Percentiles rank a stretch among this genome's conserved stretches.
Evolutionary conservation across 2,113 vertebrate species (phyloP).

Genomic region (Paradisaea rubra): DNA sequence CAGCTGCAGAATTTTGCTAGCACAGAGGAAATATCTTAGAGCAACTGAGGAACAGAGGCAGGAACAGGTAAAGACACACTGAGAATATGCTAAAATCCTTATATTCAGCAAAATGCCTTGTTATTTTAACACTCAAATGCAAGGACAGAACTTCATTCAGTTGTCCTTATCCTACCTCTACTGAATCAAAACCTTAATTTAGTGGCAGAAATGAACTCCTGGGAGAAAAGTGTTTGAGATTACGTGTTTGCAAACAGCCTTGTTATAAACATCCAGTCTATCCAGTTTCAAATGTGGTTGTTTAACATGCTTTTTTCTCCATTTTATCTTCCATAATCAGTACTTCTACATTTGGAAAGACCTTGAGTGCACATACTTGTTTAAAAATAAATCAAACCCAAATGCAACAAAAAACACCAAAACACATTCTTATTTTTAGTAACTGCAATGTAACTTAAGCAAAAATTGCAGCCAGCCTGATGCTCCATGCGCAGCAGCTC

Average conservation of each 20-base stretch:
- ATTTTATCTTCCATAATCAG: background rate
- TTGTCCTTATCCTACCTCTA: background rate
- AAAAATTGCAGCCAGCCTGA: background rate
- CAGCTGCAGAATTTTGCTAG: background rate
- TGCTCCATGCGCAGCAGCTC: background rate
- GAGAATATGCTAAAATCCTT: background rate
- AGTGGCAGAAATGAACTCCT: background rate
- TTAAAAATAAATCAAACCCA: background rate
- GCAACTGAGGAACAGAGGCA: background rate
- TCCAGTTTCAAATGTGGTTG: background rate
- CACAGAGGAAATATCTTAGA: background rate
- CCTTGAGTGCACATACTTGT: accelerated
- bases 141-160: background rate
- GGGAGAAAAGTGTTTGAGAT: background rate
- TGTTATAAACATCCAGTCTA: background rate
- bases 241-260: background rate
- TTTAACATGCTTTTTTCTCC: background rate
- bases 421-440: background rate
- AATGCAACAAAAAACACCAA: background rate
- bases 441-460: background rate
- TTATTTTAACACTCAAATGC: background rate
- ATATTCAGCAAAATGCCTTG: background rate
- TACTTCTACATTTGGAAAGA: background rate
- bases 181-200: background rate
- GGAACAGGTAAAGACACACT: background rate